These are phyloP conservation scores for Calidris pugnax DNA, from an alignment of 2,113 vertebrate genomes.

Conservation along the genomic window DNA sequence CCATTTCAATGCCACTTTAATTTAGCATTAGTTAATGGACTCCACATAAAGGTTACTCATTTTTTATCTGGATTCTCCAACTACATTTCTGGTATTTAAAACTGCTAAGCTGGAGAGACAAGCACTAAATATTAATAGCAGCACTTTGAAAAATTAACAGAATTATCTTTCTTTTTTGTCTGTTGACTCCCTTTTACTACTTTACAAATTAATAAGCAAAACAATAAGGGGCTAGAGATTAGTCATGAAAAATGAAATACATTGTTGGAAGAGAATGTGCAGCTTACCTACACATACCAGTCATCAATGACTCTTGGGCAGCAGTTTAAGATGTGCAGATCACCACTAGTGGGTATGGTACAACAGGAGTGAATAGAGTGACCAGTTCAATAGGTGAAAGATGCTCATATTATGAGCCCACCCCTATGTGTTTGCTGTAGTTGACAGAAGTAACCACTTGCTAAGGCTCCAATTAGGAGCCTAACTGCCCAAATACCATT, in stretches of 20 bases:
- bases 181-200: slow-evolving; percentile 29
- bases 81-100: slow-evolving; percentile 59
- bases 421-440: neutral
- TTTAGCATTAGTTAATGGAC: slow-evolving; percentile 74
- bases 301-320: neutral
- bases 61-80: slow-evolving; percentile 51
- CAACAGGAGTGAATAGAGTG: neutral
- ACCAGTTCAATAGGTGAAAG: neutral
- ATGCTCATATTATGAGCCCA: neutral
- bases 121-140: slow-evolving; percentile 33
- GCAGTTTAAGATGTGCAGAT: neutral
- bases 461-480: neutral
- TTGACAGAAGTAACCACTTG: neutral
- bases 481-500: neutral
- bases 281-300: neutral
- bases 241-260: neutral
- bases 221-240: neutral
- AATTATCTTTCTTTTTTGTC: slow-evolving; percentile 25
- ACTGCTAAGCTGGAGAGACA: neutral
- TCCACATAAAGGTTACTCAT: slow-evolving; percentile 60
- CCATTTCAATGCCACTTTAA: slow-evolving; percentile 72
- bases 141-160: slow-evolving; percentile 30
- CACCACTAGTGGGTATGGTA: neutral
- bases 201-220: slow-evolving; percentile 14
- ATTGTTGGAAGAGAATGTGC: neutral